Evolutionary conservation across 2,888 invertebrate species (phyloP), one percentile per base, ranked within the genome.

Genomic region (Cephus sareptanus): DNA sequence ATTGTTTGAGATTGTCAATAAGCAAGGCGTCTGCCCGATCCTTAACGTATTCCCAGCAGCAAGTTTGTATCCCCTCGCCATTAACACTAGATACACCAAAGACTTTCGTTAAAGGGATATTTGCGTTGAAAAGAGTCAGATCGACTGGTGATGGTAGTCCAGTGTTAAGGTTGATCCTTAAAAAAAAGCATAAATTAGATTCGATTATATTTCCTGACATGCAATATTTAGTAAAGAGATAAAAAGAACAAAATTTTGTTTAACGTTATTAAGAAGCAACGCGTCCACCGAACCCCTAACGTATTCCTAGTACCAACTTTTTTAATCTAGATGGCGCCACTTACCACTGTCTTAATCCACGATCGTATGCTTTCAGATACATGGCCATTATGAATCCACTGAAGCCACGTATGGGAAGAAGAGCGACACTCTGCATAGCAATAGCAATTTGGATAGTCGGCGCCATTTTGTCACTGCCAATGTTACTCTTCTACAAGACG

Each of bases 301-400:
- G 56, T 56, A 23, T 15, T 56, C 1, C 23, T 2, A 56, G 23
- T 23, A 23, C 0, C 6, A 23, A 56, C 2, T 56, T 23, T 56
- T 56, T 9, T 0, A 23, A 15, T 15, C 4, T 1, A 15, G 9
- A 56, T 23, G 23, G 23, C 56, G 23, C 15, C 56, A 40, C 40
- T 40, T 23, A 40, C 40, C 40, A 23, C 56, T 23, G 9, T 23
- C 9, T 23, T 81, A 76, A 77, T 56, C 35, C 37, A 34, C 56
- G n/a, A 73, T 78, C 82, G 73, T 86, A 80, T 84, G 75, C 79
- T 90, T 92, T 3, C 93, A 98, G 98, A 90, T 98, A 98, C 91
- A 96, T 97, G 92, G 98, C 98, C 76, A 98, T 98, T 87, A 97
- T 98, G 94, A 97, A 97, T 88, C 98, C 98, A 0, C 92, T 98